Percentiles rank a stretch among this genome's conserved stretches.
These are phyloP conservation scores for Watsonalla cultraria DNA, from an alignment of 2,888 invertebrate species.

Conservation along the genomic window DNA sequence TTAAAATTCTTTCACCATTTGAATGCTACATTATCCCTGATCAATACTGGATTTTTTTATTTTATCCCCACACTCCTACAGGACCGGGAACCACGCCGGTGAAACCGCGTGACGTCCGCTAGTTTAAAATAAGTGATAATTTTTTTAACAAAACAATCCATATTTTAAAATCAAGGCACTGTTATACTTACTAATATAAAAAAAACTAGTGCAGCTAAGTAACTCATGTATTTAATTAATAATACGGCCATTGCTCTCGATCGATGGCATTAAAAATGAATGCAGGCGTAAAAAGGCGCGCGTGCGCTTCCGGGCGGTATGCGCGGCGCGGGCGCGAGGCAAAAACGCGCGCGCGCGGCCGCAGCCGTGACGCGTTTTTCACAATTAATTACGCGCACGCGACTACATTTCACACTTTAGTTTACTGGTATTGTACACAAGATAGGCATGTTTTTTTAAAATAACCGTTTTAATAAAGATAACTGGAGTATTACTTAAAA, in stretches of 20 bases:
- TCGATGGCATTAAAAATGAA: constrained; percentile 49
- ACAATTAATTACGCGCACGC: constrained; percentile 49
- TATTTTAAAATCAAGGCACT: neutral
- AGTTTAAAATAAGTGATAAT: too few species aligned
- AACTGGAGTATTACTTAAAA: too few species aligned
- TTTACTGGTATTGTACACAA: constrained; percentile 3
- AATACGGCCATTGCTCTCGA: constrained; percentile 47
- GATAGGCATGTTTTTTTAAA: neutral
- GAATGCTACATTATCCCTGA: too few species aligned
- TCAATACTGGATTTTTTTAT: too few species aligned
- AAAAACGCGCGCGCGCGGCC: constrained; percentile 42
- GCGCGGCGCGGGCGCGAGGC: constrained; percentile 16
- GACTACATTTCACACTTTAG: constrained; percentile 13
- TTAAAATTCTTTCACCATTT: too few species aligned
- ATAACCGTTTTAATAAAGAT: neutral
- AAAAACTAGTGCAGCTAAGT: neutral
- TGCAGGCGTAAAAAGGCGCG: constrained; percentile 45
- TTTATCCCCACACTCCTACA: too few species aligned
- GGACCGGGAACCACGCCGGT: too few species aligned
- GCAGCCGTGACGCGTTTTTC: constrained; percentile 55
- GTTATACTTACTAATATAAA: neutral
- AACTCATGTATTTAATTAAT: neutral
- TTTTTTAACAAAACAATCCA: too few species aligned
- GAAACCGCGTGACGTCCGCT: too few species aligned
- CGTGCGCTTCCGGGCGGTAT: constrained; percentile 52